Evolutionary conservation across 1,140 invertebrate species (phyloP).

Genomic region (Neodiprion lecontei): DNA sequence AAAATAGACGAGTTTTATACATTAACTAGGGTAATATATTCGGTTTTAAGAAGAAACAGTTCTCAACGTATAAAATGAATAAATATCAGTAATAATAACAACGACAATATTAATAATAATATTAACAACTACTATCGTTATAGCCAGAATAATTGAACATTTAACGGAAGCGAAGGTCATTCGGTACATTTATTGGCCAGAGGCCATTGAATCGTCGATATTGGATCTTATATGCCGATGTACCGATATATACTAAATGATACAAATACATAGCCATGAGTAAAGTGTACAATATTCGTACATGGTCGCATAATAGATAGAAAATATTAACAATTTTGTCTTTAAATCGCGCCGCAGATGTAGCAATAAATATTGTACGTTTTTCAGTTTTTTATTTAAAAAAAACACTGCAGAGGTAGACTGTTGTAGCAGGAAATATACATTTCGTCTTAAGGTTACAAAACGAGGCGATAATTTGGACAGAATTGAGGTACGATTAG

Average conservation of each 20-base stretch:
- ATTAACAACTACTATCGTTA: neutral
- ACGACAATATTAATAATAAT: neutral
- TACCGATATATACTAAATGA: conserved; percentile 1
- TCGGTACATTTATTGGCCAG: conserved; percentile 44
- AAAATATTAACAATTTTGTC: conserved; percentile 15
- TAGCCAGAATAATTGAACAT: neutral
- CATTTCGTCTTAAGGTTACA: too few relatives aligned
- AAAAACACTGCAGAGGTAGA: too few relatives aligned
- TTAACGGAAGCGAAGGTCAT: conserved; percentile 30
- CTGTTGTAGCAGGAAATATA: too few relatives aligned
- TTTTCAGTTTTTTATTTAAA: too few relatives aligned
- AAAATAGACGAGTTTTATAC: too few relatives aligned
- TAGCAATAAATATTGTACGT: too few relatives aligned
- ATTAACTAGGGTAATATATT: too few relatives aligned
- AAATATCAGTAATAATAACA: neutral
- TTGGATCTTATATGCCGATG: conserved; percentile 13
- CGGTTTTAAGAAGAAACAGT: too few relatives aligned
- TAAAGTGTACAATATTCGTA: neutral
- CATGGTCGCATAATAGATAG: too few relatives aligned
- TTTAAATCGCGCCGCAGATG: conserved; percentile 22
- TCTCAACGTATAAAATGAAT: too few relatives aligned
- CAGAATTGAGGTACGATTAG: too few relatives aligned
- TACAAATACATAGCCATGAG: conserved; percentile 1
- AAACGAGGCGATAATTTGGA: too few relatives aligned
- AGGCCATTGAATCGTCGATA: conserved; percentile 31